Evolutionary conservation across 2,113 vertebrate species (phyloP).

Genomic region (Esox niger): DNA sequence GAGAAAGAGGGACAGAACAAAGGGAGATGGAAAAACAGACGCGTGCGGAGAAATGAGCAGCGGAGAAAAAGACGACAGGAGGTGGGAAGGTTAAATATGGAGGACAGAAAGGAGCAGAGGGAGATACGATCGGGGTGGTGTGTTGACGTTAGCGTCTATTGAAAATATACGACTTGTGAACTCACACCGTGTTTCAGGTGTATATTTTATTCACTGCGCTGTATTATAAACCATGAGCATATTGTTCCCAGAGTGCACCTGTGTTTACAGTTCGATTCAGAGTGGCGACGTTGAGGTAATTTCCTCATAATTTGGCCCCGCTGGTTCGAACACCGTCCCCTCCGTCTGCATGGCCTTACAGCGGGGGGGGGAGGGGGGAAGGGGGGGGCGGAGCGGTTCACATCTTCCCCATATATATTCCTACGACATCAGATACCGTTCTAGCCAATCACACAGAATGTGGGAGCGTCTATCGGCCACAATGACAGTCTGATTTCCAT

Average conservation of each 20-base stretch:
- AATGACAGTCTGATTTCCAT: slow-evolving; percentile 68
- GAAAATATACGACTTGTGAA: no score
- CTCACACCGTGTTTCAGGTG: no score
- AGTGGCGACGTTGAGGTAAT: slow-evolving; percentile 56
- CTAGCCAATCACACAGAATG: slow-evolving; percentile 63
- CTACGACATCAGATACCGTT: slow-evolving; percentile 69
- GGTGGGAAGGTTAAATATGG: slow-evolving; percentile 42
- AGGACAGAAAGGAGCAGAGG: slow-evolving; percentile 60
- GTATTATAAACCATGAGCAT: slow-evolving; percentile 41
- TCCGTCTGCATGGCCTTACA: no score
- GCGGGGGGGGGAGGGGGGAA: no score
- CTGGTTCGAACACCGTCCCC: slow-evolving; percentile 65
- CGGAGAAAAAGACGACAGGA: slow-evolving; percentile 20
- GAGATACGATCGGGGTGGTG: slow-evolving; percentile 46
- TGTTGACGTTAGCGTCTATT: slow-evolving; percentile 44
- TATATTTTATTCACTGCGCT: no score
- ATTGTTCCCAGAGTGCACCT: slow-evolving; percentile 46
- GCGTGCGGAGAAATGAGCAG: slow-evolving; percentile 7
- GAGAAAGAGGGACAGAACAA: no score
- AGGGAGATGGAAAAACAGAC: slow-evolving; percentile 42
- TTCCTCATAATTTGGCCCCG: slow-evolving; percentile 67
- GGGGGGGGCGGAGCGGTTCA: no score
- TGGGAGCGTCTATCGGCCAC: slow-evolving; percentile 59
- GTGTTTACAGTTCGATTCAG: slow-evolving; percentile 49
- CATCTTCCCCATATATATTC: slow-evolving; percentile 48